phyloP scores from a whole-genome alignment of 2,113 vertebrate genomes.

The Climacteris rufus region DNA sequence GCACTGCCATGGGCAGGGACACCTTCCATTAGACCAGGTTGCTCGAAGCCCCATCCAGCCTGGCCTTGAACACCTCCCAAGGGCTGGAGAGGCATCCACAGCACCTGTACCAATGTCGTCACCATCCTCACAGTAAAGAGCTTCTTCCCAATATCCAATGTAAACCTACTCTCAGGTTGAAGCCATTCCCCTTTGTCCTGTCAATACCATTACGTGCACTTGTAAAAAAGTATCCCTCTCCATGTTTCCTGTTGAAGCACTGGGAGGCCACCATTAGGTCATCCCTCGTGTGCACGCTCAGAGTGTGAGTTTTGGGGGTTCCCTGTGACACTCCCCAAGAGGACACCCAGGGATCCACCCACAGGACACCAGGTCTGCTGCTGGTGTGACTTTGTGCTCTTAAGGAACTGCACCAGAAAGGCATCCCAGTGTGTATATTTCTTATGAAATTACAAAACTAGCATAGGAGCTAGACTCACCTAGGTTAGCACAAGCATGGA shows the following conservation, averaged over 20 bases:
- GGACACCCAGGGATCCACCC: neutral
- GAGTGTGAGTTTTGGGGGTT: rapidly evolving
- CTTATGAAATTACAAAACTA: neutral
- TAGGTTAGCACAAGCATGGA: neutral
- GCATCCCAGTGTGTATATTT: rapidly evolving
- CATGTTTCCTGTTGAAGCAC: neutral
- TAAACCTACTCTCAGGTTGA: neutral
- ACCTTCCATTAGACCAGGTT: neutral
- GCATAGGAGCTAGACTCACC: rapidly evolving
- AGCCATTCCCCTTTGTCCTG: neutral
- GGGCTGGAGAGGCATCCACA: neutral
- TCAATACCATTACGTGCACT: neutral
- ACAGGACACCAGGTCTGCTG: neutral
- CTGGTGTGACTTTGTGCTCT: neutral
- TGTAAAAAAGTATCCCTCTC: too few relatives aligned
- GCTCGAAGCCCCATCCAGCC: neutral
- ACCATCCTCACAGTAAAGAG: neutral
- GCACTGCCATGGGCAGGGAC: neutral
- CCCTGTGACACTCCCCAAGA: neutral
- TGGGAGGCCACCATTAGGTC: neutral
- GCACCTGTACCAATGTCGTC: neutral
- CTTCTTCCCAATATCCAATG: neutral
- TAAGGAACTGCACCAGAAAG: neutral
- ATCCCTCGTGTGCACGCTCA: neutral
- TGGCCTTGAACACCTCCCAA: neutral